Evolutionary conservation across 2,888 invertebrate genomes (phyloP), one percentile per base, ranked within the genome.

Genomic region (Sussaba pulchella): DNA sequence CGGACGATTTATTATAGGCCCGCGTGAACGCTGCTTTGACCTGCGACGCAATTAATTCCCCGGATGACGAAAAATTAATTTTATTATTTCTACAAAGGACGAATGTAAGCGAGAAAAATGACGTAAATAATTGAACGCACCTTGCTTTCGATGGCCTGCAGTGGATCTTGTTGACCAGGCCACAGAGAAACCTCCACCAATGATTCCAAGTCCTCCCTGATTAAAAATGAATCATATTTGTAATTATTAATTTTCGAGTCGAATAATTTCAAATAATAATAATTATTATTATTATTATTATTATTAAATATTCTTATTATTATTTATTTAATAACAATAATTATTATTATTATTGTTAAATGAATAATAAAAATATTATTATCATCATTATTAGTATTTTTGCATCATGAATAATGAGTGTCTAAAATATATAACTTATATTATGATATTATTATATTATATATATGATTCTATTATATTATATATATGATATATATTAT

Each of bases 11-110:
- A 92, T 99, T 99, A 92, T 98, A 98, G 0, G 96, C 94, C 50
- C 98, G 95, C 0, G 99, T 99, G 91, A 99, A 96, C 0, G 99
- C 98, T 0, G 98, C 95, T 93, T 99, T 99, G 0, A 97, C 96
- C 97, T 97, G 43, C 1, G 10, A n/a, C 12, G 41, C 39, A 43
- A 52, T 63, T 54, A 63, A 31, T 6, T 26, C 50, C 41, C 66
- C 5, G 41, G n/a, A 74, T 61, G 31, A 64, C 19, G 4, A 9
- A 36, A 31, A 31, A 31, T 31, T 31, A 31, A 31, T 5, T 5
- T 31, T 2, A 8, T 17, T 31, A n/a, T 2, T 9, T 0, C 8
- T 31, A 8, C 31, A 1, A 9, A 10, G 1, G 14, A 54, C n/a
- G n/a, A n/a, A 31, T 31, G n/a, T 14, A 31, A 26, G 4, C 12